phyloP scores from a whole-genome alignment of 2,888 invertebrate genomes.

The Drosophila tanythrix region DNA sequence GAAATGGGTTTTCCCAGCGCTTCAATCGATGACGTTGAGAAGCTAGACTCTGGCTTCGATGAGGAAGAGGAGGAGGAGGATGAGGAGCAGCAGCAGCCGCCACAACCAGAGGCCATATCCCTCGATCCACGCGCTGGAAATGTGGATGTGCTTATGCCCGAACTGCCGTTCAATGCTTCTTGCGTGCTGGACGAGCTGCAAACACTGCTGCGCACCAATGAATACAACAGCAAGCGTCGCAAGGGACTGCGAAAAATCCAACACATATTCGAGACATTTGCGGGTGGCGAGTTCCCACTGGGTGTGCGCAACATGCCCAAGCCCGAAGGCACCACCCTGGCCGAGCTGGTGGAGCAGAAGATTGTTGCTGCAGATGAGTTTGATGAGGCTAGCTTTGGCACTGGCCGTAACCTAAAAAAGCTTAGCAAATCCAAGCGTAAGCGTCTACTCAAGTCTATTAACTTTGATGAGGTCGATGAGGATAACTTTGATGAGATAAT shows the following conservation, averaged over 20 bases:
- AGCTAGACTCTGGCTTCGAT: constrained; percentile 83
- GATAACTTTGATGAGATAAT: constrained; percentile 81
- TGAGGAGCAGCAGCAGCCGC: constrained; percentile 33
- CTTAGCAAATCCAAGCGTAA: constrained; percentile 84
- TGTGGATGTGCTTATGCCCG: constrained; percentile 90
- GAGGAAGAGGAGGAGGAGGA: constrained; percentile 84
- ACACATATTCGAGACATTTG: constrained; percentile 85
- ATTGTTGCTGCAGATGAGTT: constrained; percentile 85
- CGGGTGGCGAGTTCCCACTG: constrained; percentile 89
- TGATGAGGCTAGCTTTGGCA: constrained; percentile 85
- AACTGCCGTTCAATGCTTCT: constrained; percentile 88
- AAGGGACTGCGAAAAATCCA: constrained; percentile 86
- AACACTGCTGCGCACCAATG: constrained; percentile 85
- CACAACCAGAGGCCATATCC: constrained; percentile 48
- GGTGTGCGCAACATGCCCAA: constrained; percentile 86
- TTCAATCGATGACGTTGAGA: constrained; percentile 88
- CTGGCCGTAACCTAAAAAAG: constrained; percentile 84
- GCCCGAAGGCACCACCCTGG: constrained; percentile 77
- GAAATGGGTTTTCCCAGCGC: constrained; percentile 91
- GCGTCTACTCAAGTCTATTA: constrained; percentile 78
- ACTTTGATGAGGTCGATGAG: constrained; percentile 81
- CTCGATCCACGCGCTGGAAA: constrained; percentile 93
- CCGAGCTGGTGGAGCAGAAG: constrained; percentile 80
- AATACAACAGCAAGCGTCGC: constrained; percentile 86
- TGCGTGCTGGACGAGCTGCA: constrained; percentile 87